Evolutionary conservation across 2,888 invertebrate genomes (phyloP), one percentile per base, ranked within the genome.

Genomic region (Chromoteleia sp.): DNA sequence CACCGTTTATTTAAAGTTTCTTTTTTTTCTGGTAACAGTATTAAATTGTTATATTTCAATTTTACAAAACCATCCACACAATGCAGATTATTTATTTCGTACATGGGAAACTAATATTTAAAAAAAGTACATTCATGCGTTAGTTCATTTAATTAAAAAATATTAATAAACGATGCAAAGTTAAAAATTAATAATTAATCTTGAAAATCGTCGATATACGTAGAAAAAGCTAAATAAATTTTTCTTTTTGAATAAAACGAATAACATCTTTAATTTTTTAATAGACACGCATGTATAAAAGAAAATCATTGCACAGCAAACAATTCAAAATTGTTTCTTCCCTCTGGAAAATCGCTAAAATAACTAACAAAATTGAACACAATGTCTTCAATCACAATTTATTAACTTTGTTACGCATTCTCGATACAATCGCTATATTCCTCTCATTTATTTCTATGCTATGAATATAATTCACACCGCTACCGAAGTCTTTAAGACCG

Each of bases 401-500:
- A 48, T 54, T 70, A 39, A 33, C 30, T 45, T 39, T 14, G 8
- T 25, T 21, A 33, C 58, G 70, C 56, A 58, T 58, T 48, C 19
- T 71, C 59, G 59, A 71, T 58, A 59, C 36, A 58, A 29, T 59
- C 39, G 45, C 58, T 71, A 59, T 19, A 50, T 19, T 39, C 50
- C 12, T 21, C 41, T 29, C 33, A 14, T 65, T 14, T 33, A 25
- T 29, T 19, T 29, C 45, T 70, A 70, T 17, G 12, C 25, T 30
- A 43, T 54, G 41, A 30, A 15, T 52, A 67, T 52, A 67, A 65
- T 52, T 29, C 29, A 39, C 29, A 41, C 54, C n/a, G 19, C 52
- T 50, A 43, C 10, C 68, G 21, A 50, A 48, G 59, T 71, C 71
- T 71, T 71, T 71, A 48, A 71, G 71, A 71, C 59, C 33, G 14